Evolutionary conservation across 2,888 invertebrate species (phyloP), one percentile per base, ranked within the genome.

Genomic region (Hedya salicella): DNA sequence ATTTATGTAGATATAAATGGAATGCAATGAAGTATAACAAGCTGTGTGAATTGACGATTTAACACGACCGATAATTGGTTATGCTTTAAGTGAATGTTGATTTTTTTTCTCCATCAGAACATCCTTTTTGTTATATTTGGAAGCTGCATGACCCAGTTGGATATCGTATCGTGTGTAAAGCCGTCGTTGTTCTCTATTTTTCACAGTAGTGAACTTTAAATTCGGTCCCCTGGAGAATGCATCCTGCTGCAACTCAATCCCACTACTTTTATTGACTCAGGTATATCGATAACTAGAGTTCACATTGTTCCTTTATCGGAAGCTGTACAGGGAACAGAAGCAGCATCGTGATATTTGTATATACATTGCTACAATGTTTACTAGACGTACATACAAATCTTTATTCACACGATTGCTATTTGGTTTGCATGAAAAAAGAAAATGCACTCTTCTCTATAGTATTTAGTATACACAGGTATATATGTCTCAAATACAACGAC

Each of bases 231-330:
- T 25, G 17, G 66, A 49, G 66, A 54, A 66, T 54, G 53, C 60
- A 66, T 60, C 66, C 60, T 54, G 54, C 53, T 60, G 66, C 66
- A 61, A 61, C 66, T 66, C 66, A 66, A 66, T 66, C 66, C 46
- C 60, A 60, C 66, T 61, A 44, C 59, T 65, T 65, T 66, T 66
- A 61, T 66, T 66, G 66, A 66, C 60, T 66, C 53, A 52, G 63
- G 60, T 66, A 54, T 61, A 66, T 66, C 60, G 60, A 66, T 60
- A 66, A 60, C 60, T 48, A 48, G 32, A 30, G 46, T 36, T 62
- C 53, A 13, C 44, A 36, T 44, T 44, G 39, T 25, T 54, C n/a
- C 48, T 48, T 62, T 53, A 40, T 49, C 11, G 21, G 39, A 21
- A 36, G 17, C 48, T 48, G 40, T 40, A 32, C 40, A 8, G 17